Percentiles rank a stretch among this genome's conserved stretches.
Evolutionary conservation across 1,140 invertebrate species (phyloP).

Genomic region (Condylostylus longicornis): DNA sequence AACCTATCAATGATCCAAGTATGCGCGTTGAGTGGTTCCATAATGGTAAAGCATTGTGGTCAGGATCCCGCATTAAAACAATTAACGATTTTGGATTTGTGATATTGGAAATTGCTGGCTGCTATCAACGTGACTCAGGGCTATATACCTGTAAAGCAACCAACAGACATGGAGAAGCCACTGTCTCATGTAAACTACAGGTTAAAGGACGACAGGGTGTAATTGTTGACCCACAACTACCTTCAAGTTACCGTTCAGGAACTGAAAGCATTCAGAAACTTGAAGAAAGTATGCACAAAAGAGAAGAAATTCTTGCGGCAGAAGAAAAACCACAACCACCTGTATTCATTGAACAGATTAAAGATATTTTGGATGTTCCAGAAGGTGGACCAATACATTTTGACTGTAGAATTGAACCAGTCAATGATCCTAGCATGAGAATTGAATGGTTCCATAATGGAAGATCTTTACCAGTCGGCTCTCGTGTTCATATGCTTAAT

Average conservation of each 20-base stretch:
- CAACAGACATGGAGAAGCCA: constrained; percentile 79
- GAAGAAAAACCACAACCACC: constrained; percentile 78
- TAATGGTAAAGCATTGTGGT: constrained; percentile 77
- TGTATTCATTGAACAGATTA: constrained; percentile 68
- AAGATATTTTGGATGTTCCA: constrained; percentile 64
- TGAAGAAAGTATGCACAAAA: constrained; percentile 76
- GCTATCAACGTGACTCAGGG: constrained; percentile 75
- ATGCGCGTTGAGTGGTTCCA: constrained; percentile 95
- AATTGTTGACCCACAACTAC: constrained; percentile 78
- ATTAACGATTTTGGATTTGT: constrained; percentile 91
- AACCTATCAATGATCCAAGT: constrained; percentile 80
- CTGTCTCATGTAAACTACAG: constrained; percentile 68
- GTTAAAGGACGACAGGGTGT: constrained; percentile 75
- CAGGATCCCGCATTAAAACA: constrained; percentile 76
- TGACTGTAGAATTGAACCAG: constrained; percentile 77
- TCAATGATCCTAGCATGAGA: constrained; percentile 69
- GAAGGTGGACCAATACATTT: constrained; percentile 83
- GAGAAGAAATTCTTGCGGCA: constrained; percentile 62
- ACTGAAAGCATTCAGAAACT: constrained; percentile 80
- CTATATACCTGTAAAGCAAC: constrained; percentile 83
- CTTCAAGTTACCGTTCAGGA: constrained; percentile 67
- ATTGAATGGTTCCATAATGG: constrained; percentile 93
- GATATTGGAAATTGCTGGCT: constrained; percentile 76
- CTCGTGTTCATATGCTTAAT: constrained; percentile 76
- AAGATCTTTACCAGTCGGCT: constrained; percentile 71